A percentile compares a stretch with the other conserved stretches of the same genome.
Evolutionary conservation across 2,113 vertebrate species (phyloP).

Genomic region (Hystrix cristata): DNA sequence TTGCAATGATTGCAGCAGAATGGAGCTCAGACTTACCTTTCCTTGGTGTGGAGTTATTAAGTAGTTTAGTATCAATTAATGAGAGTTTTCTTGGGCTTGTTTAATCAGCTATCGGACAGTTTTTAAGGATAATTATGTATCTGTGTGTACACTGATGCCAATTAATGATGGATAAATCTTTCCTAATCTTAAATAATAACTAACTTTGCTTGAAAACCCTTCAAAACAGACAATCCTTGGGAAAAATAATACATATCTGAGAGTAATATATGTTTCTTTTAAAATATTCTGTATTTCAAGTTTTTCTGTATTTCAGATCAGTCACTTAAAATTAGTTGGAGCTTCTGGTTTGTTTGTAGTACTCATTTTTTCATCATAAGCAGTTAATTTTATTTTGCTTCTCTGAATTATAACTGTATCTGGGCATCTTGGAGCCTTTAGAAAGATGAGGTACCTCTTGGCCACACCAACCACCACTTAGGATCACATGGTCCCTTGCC

Average conservation of each 20-base stretch:
- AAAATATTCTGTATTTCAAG: constrained; percentile 29
- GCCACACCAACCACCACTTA: background rate
- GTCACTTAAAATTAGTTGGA: constrained; percentile 35
- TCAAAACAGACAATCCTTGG: background rate
- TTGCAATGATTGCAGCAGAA: background rate
- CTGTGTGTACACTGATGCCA: background rate
- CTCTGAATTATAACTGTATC: background rate
- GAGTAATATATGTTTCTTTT: background rate
- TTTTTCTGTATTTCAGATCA: constrained; percentile 36
- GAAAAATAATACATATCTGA: background rate
- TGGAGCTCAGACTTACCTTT: background rate
- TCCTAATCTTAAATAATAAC: constrained; percentile 50
- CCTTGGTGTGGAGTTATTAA: background rate
- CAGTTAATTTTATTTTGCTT: background rate
- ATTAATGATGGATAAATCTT: background rate
- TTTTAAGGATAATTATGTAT: background rate
- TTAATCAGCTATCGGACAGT: background rate
- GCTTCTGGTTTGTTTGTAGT: background rate
- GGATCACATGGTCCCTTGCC: background rate
- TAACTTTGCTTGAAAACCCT: constrained; percentile 47
- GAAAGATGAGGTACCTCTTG: background rate
- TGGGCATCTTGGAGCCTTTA: background rate
- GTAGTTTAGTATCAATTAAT: constrained; percentile 1
- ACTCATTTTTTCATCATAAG: background rate
- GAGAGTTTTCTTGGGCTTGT: background rate